A percentile compares a stretch with the other conserved stretches of the same genome.
Evolutionary conservation across 1,140 invertebrate genomes (phyloP).

Genomic region (Tribolium castaneum): DNA sequence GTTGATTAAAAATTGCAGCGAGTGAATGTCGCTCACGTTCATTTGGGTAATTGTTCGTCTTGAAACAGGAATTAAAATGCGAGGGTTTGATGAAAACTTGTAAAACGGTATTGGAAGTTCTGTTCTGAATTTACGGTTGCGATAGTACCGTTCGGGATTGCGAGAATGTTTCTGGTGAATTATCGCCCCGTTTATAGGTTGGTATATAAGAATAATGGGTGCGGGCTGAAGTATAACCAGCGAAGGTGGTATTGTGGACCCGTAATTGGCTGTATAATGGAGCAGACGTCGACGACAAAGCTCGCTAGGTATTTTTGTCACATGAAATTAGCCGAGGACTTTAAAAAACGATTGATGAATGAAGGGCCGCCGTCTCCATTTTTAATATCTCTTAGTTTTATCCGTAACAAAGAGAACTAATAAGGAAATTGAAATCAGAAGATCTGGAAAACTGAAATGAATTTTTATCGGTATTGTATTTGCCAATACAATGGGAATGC

Average conservation of each 20-base stretch:
- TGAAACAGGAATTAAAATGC: not conserved
- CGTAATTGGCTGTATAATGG: slow-evolving; percentile 31
- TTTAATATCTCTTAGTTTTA: slow-evolving; percentile 39
- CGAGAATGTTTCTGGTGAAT: slow-evolving; percentile 7
- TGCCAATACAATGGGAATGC: slow-evolving; percentile 41
- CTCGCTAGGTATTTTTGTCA: slow-evolving; percentile 16
- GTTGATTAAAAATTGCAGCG: not conserved
- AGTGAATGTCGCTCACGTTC: not conserved
- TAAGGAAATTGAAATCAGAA: slow-evolving; percentile 46
- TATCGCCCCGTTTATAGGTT: slow-evolving; percentile 20
- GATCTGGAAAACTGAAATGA: slow-evolving; percentile 43
- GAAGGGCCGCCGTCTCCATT: slow-evolving; percentile 19
- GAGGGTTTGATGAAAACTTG: not conserved
- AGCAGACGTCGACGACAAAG: slow-evolving; percentile 9
- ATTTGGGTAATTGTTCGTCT: not conserved
- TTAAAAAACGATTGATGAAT: slow-evolving; percentile 34
- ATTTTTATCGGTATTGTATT: slow-evolving; percentile 47
- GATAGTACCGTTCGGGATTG: slow-evolving; percentile 2
- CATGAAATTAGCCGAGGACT: slow-evolving; percentile 15
- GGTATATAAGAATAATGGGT: slow-evolving; percentile 15
- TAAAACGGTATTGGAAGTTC: not conserved
- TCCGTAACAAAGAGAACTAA: slow-evolving; percentile 42
- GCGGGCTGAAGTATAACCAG: slow-evolving; percentile 5
- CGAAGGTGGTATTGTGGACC: slow-evolving; percentile 26
- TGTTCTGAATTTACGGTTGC: not conserved